Base-by-base conservation (phyloP, 2,888 invertebrate genomes). In the Tholera decimalis region DNA sequence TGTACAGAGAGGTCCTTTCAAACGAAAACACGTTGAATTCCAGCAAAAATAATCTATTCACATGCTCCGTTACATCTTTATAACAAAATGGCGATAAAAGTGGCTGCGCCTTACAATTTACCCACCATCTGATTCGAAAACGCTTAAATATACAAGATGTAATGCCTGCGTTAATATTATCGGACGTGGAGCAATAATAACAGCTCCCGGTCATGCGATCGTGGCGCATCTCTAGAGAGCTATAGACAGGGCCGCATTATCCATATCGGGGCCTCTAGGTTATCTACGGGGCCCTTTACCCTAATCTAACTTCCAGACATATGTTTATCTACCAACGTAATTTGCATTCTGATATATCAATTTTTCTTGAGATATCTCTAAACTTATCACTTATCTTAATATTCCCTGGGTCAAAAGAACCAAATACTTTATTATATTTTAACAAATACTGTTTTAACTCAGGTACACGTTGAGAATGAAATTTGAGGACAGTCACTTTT, bases 121-220 rank as follows among this genome's bases (percentile, higher is more conserved):
- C 60, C 41, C 20, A 56, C 39, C 11, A 51, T 77, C 67, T 72
- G 47, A 72, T 64, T 59, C 57, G 26, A 57, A 57, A 73, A 61
- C 78, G 66, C 46, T 77, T 74, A 60, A 69, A 73, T 80, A 80
- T 54, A 74, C 71, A 71, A 73, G 73, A 67, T 26, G 65, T 59
- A 66, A 77, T 67, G 79, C 66, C 68, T 51, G 46, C 78, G 44
- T 61, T 56, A 74, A 79, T 78, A 60, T 68, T 78, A 80, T 73
- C 53, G 35, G 67, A 78, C 57, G 64, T 63, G 41, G 47, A 33
- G 60, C 44, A 50, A 78, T 78, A 79, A 81, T 79, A 74, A 79
- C 79, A 79, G 79, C 79, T 79, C 64, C 81, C 51, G 68, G 82
- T 55, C 79, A 81, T 78, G 64, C 72, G 67, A 79, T 68, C 61